Conservation (phyloP, 1,140 invertebrate species). For the Drosophila lini region DNA sequence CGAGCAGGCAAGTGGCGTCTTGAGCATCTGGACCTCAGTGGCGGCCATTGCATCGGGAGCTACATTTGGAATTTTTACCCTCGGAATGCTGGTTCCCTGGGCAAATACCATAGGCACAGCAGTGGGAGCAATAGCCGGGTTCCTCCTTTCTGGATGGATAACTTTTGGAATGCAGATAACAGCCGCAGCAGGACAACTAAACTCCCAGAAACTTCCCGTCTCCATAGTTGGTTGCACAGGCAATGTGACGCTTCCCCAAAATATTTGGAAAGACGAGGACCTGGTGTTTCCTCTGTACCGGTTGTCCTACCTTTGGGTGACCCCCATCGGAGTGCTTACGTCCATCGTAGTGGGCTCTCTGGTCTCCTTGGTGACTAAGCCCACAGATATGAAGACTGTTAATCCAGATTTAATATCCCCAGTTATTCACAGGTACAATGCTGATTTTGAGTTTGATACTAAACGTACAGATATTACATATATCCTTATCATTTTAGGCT, state of each 20-base stretch:
- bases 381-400: conserved; percentile 85
- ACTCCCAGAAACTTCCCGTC: conserved; percentile 82
- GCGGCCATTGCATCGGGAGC: conserved; percentile 93
- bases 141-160: conserved; percentile 86
- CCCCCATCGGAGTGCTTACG: conserved; percentile 87
- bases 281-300: conserved; percentile 89
- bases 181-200: conserved; percentile 78
- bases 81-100: conserved; percentile 94
- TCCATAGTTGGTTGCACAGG: conserved; percentile 77
- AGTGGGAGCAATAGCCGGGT: conserved; percentile 86
- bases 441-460: not conserved
- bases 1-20: conserved; percentile 89
- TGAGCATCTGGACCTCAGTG: conserved; percentile 91
- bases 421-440: conserved; percentile 85
- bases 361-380: conserved; percentile 88
- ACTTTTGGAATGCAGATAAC: conserved; percentile 86
- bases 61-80: conserved; percentile 92
- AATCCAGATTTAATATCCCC: conserved; percentile 88
- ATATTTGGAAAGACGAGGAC: conserved; percentile 83
- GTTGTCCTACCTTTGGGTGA: conserved; percentile 91
- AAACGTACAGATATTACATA: too few species aligned
- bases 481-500: conserved; percentile 41
- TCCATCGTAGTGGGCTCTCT: conserved; percentile 88
- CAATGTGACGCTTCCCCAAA: conserved; percentile 57
- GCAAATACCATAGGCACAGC: conserved; percentile 89